Evolutionary conservation across 2,113 vertebrate genomes (phyloP), one percentile per base, ranked within the genome.

Genomic region (Pavo muticus): DNA sequence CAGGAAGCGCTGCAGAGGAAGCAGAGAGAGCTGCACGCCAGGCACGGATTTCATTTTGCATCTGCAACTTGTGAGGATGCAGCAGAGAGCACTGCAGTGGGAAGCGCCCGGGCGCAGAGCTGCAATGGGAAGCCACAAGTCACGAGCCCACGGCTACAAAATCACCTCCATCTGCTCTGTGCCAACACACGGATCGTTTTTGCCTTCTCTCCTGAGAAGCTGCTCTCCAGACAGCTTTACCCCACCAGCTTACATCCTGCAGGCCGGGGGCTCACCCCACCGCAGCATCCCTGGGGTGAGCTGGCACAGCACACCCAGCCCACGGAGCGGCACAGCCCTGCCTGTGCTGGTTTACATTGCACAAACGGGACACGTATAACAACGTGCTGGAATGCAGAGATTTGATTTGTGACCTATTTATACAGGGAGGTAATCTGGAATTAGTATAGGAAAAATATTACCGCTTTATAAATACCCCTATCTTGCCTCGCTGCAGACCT

Each of bases 401-500:
- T 92, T 93, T 96, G 95, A 96, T 97, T 95, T 96, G 94, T 95
- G 96, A 95, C 91, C 94, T 97, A 95, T 96, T 95, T 96, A 95
- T 73, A 94, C 83, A 91, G 80, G 61, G 96, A 96, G 88, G 88
- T 96, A 94, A 96, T 94, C 88, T 96, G 95, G 95, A 97, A 96
- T 96, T 84, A 95, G 95, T 82, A 93, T 91, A 95, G 97, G 95
- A 96, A 95, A 97, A 96, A 93, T 93, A 95, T 91, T 67, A 54
- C 86, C 70, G 95, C 80, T 97, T 97, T 97, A 97, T 97, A 97
- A 97, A 97, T 97, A 96, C 95, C 91, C 89, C 93, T 96, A 97
- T 96, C 95, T 97, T 57, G 95, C 95, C 91, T 93, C 8, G 57
- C 92, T 84, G 96, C 92, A 82, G 64, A 91, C 89, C 96, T 93